Evolutionary conservation across 1,140 invertebrate species (phyloP).

Genomic region (Streblospio benedicti): DNA sequence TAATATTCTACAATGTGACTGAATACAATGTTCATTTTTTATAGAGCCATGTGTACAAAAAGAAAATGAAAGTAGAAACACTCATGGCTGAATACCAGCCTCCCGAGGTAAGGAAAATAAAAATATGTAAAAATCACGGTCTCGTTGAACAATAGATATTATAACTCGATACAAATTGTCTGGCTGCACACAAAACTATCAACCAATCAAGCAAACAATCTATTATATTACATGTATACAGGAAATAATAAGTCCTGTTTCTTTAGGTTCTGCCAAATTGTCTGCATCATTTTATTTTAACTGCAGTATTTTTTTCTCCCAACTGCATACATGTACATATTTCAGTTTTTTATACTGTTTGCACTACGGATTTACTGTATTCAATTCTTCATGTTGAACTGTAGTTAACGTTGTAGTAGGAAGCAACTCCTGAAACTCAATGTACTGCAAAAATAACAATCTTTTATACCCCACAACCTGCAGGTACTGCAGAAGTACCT

Average conservation of each 20-base stretch:
- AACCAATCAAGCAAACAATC: background rate
- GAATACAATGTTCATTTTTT: too few relatives aligned
- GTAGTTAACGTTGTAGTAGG: too few relatives aligned
- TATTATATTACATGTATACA: background rate
- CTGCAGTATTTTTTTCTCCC: background rate
- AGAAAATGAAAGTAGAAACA: slow-evolving; percentile 66
- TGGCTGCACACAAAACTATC: background rate
- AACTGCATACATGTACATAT: background rate
- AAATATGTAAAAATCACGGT: background rate
- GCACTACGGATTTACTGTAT: background rate
- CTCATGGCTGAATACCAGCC: slow-evolving; percentile 57
- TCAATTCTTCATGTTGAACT: background rate
- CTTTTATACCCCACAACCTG: background rate
- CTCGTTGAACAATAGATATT: background rate
- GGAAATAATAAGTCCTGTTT: background rate
- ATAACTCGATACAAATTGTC: background rate
- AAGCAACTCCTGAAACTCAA: background rate
- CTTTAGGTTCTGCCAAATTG: background rate
- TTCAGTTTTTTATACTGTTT: background rate
- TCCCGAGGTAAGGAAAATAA: slow-evolving; percentile 51
- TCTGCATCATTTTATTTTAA: background rate
- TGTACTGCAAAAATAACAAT: background rate
- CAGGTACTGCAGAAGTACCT: slow-evolving; percentile 57
- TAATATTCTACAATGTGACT: too few relatives aligned
- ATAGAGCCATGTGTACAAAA: slow-evolving; percentile 65